Evolutionary conservation across 2,888 invertebrate genomes (phyloP).

Genomic region (Tachina fera): DNA sequence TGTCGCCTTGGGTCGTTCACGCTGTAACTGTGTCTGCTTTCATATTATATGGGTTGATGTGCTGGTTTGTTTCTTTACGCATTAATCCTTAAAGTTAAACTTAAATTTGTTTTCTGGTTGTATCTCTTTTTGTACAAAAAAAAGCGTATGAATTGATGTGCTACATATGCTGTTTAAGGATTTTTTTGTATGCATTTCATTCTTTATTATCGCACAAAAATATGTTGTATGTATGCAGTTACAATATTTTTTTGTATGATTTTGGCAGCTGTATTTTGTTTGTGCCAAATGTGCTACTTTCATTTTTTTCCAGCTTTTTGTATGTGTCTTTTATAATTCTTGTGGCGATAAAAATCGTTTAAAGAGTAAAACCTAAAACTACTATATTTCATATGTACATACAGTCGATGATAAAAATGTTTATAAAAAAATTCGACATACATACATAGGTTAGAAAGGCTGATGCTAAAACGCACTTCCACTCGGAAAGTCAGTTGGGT

Average conservation of each 20-base stretch:
- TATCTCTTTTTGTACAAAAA: slow-evolving; percentile 10
- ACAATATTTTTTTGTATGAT: slow-evolving; percentile 50
- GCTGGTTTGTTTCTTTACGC: slow-evolving; percentile 62
- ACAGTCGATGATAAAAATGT: background rate
- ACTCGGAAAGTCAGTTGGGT: too few species aligned
- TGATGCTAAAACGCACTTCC: too few species aligned
- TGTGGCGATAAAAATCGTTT: slow-evolving; percentile 51
- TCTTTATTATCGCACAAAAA: slow-evolving; percentile 27
- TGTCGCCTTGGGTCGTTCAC: slow-evolving; percentile 29
- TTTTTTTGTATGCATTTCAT: background rate
- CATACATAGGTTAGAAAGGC: too few species aligned
- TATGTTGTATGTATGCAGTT: slow-evolving; percentile 36
- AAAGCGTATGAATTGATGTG: slow-evolving; percentile 30
- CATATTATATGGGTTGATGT: slow-evolving; percentile 10
- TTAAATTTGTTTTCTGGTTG: slow-evolving; percentile 59
- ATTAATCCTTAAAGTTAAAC: slow-evolving; percentile 67
- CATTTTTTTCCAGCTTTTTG: slow-evolving; percentile 56
- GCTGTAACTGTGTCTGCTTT: slow-evolving; percentile 38
- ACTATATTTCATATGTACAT: slow-evolving; percentile 16
- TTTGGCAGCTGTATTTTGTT: slow-evolving; percentile 70
- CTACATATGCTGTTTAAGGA: slow-evolving; percentile 30
- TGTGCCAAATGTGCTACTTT: slow-evolving; percentile 70
- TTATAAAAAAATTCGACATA: too few species aligned
- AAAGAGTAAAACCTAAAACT: slow-evolving; percentile 40
- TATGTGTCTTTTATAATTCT: slow-evolving; percentile 38